Evolutionary conservation across 2,113 vertebrate genomes (phyloP).

Genomic region (Panthera tigris): DNA sequence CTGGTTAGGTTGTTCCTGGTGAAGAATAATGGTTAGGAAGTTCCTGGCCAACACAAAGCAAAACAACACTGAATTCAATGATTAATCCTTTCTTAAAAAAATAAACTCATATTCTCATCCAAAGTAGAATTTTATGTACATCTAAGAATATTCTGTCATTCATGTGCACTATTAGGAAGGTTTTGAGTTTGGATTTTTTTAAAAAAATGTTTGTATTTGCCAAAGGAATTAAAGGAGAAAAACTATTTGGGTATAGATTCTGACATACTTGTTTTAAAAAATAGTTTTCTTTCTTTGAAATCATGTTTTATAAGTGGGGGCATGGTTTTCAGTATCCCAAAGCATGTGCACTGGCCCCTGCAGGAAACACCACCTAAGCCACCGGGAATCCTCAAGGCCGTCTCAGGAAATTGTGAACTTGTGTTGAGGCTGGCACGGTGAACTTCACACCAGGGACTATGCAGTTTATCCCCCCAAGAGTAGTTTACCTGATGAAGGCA

Average conservation of each 20-base stretch:
- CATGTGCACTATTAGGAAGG: not conserved
- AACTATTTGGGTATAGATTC: not conserved
- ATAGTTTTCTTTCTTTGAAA: not conserved
- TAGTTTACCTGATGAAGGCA: not conserved
- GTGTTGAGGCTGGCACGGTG: not conserved
- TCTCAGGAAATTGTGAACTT: not conserved
- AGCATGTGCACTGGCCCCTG: not conserved
- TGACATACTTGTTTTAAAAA: not conserved
- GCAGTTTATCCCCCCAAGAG: no score
- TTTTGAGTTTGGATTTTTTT: not conserved
- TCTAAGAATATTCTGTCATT: not conserved
- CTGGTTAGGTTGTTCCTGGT: not conserved
- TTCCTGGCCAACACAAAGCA: not conserved
- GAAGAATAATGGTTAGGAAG: not conserved
- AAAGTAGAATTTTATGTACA: not conserved
- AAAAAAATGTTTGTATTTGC: not conserved
- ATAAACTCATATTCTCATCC: not conserved
- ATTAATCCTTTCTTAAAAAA: not conserved
- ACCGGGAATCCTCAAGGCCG: no score
- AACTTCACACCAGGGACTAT: not conserved
- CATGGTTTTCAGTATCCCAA: not conserved
- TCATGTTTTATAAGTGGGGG: not conserved
- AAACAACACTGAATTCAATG: not conserved
- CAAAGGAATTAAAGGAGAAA: constrained; percentile 35
- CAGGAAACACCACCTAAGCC: not conserved